Conservation (phyloP, 2,888 invertebrate genomes). For the Tetragonisca angustula region DNA sequence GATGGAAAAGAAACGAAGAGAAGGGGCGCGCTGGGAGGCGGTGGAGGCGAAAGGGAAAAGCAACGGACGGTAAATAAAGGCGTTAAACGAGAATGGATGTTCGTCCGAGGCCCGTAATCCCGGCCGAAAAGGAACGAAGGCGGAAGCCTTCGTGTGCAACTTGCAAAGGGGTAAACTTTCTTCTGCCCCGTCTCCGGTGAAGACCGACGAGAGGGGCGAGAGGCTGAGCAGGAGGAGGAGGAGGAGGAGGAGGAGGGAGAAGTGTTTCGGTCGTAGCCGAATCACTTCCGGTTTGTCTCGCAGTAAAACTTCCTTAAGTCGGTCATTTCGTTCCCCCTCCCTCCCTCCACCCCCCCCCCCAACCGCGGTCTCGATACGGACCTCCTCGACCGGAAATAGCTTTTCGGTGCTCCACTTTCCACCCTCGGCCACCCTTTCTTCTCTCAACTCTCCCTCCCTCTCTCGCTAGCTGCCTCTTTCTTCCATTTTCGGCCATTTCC, state of each 20-base stretch:
- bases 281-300: slow-evolving; percentile 82
- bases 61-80: slow-evolving; percentile 79
- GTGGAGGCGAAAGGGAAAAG: slow-evolving; percentile 38
- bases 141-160: slow-evolving; percentile 41
- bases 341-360: too few relatives aligned
- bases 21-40: not conserved
- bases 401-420: slow-evolving; percentile 60
- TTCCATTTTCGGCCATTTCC: not conserved
- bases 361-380: slow-evolving; percentile 71
- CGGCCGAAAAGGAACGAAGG: slow-evolving; percentile 60
- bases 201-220: too few relatives aligned
- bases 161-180: slow-evolving; percentile 60
- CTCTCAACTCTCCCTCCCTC: not conserved
- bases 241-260: slow-evolving; percentile 48
- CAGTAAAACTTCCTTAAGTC: slow-evolving; percentile 81
- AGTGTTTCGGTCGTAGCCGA: slow-evolving; percentile 72
- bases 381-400: slow-evolving; percentile 72
- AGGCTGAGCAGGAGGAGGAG: too few relatives aligned
- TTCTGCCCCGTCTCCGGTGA: slow-evolving; percentile 8
- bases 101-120: slow-evolving; percentile 77
- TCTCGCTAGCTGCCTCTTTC: not conserved
- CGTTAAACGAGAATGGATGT: slow-evolving; percentile 82
- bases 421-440: not conserved
- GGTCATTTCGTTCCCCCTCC: slow-evolving; percentile 64
- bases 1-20: not conserved